Evolutionary conservation across 2,797 vertebrate genomes (phyloP).

Genomic region (Melanotaenia boesemani): DNA sequence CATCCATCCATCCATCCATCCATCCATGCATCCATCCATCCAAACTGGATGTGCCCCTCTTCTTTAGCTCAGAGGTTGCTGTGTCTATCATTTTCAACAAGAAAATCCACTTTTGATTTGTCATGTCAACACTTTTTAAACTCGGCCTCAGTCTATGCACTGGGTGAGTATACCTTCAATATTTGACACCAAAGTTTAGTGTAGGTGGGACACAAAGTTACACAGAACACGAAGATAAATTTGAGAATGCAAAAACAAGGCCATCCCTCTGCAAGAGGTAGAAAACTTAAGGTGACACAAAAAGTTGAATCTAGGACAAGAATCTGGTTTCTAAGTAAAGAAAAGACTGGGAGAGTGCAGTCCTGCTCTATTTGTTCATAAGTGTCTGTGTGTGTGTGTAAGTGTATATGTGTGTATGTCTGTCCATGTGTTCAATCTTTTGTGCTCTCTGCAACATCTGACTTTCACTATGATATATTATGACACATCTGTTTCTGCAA

Average conservation of each 20-base stretch:
- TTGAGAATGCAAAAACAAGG: slow-evolving; percentile 69
- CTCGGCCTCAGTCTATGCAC: not conserved
- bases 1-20: too few relatives aligned
- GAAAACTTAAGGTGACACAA: slow-evolving; percentile 76
- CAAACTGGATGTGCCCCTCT: not conserved
- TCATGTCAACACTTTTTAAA: not conserved
- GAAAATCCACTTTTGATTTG: not conserved
- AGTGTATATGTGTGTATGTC: slow-evolving; percentile 11
- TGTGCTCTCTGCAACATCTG: slow-evolving; percentile 41
- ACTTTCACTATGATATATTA: slow-evolving; percentile 69
- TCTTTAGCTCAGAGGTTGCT: too few relatives aligned
- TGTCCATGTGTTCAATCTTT: slow-evolving; percentile 54
- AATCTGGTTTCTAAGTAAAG: slow-evolving; percentile 49
- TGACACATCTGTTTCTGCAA: slow-evolving; percentile 45
- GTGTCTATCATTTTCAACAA: too few relatives aligned
- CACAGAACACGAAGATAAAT: slow-evolving; percentile 35
- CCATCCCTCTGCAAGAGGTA: slow-evolving; percentile 50
- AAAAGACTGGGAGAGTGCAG: slow-evolving; percentile 15
- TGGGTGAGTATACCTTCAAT: not conserved
- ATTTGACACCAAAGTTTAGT: slow-evolving; percentile 17
- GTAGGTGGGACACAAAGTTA: slow-evolving; percentile 43
- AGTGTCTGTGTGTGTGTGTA: slow-evolving; percentile 19
- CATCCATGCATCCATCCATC: too few relatives aligned
- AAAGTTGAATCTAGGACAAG: slow-evolving; percentile 75
- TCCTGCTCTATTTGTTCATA: slow-evolving; percentile 60